These are phyloP conservation scores for Caenorhabditis drosophilae DNA, from an alignment of 2,888 invertebrate species.

Conservation along the genomic window DNA sequence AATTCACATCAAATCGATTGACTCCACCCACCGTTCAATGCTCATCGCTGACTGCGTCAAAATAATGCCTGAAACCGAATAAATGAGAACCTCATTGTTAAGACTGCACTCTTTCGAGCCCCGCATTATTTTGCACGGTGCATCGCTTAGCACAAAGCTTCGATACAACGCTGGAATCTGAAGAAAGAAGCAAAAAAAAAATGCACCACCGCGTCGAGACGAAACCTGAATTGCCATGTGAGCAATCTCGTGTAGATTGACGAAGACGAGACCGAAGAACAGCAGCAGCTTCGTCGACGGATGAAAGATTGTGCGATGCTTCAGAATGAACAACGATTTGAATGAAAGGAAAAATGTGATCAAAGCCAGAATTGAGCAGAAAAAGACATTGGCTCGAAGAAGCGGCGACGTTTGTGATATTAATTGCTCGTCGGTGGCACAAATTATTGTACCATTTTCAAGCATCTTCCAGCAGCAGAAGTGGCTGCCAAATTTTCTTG, in stretches of 20 bases:
- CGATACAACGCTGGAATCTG: constrained; percentile 17
- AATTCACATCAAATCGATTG: neutral
- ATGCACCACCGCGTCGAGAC: too few relatives aligned
- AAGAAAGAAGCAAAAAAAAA: too few relatives aligned
- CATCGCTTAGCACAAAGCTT: constrained; percentile 22
- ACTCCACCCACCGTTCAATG: constrained; percentile 14
- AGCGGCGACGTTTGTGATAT: constrained; percentile 24
- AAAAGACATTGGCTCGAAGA: constrained; percentile 26
- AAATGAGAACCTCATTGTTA: constrained; percentile 24
- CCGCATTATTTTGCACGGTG: constrained; percentile 29
- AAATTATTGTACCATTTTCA: too few relatives aligned
- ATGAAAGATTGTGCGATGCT: constrained; percentile 19
- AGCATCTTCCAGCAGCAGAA: too few relatives aligned
- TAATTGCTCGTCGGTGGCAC: constrained; percentile 27
- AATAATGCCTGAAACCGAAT: constrained; percentile 26
- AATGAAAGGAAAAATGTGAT: constrained; percentile 22
- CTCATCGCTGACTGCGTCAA: constrained; percentile 28
- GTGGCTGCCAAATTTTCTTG: too few relatives aligned
- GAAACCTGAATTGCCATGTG: constrained; percentile 24
- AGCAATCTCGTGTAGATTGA: constrained; percentile 25
- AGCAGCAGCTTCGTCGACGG: constrained; percentile 26
- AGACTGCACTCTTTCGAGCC: constrained; percentile 24
- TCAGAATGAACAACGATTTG: constrained; percentile 19
- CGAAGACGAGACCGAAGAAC: constrained; percentile 21
- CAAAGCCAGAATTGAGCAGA: constrained; percentile 20